Evolutionary conservation across 2,888 invertebrate genomes (phyloP), one percentile per base, ranked within the genome.

Genomic region (Charanyca ferruginea): DNA sequence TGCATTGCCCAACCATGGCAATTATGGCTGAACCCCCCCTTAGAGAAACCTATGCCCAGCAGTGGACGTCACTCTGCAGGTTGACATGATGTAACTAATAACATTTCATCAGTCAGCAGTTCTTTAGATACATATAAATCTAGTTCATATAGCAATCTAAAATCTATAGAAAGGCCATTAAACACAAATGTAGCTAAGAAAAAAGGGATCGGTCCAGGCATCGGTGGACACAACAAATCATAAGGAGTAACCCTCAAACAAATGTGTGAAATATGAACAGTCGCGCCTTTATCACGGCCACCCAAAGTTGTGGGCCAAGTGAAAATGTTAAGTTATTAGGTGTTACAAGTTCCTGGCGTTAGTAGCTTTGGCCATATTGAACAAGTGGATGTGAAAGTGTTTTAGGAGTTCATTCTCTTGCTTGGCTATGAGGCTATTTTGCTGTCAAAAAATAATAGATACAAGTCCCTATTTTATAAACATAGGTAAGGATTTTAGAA

Each of bases 211-310:
- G 59, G 48, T 52, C 77, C 80, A 80, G 64, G 71, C 68, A 85
- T 88, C 87, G 86, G 76, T 85, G 86, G 84, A 86, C 86, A 84
- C 90, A 85, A 92, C 91, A 91, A 91, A 92, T 92, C 91, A 91
- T 84, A 73, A 69, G 66, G 79, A 84, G 84, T 77, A 41, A 52
- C 87, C 83, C 87, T 89, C 90, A 89, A 90, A 90, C 90, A 90
- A 91, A 91, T 91, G 88, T 81, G 87, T 91, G 90, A 92, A 89
- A 90, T 92, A 91, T 91, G 90, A 90, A 91, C 90, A 85, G 72
- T 74, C 48, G 73, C 52, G 83, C 83, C 83, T 89, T 90, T 91
- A 91, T 91, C 92, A 85, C 77, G 83, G 57, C 79, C 86, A 78
- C 80, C 89, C 90, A 79, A 89, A 90, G 91, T 54, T 83, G 84